Evolutionary conservation across 23 tunicate species (phyloP).

Genomic region (Trididemnum nubilum): DNA sequence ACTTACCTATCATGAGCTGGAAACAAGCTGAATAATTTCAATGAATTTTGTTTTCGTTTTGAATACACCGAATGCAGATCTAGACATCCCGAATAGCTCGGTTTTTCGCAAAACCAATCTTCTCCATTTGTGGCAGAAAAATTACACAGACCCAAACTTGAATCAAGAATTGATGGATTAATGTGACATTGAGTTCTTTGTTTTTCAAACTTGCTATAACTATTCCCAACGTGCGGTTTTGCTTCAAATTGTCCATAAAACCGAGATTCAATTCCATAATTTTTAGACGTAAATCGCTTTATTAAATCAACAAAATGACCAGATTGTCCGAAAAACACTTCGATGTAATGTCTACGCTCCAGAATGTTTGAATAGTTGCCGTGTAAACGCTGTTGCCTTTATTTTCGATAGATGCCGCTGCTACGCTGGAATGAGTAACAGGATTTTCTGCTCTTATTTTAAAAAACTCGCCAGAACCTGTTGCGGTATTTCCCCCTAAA

Average conservation of each 20-base stretch:
- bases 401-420: constrained; percentile 5
- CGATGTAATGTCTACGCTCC: constrained; percentile 22
- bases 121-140: not conserved
- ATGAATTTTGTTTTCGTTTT: constrained; percentile 16
- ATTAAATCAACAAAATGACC: constrained; percentile 32
- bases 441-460: constrained; percentile 35
- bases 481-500: not conserved
- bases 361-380: not conserved
- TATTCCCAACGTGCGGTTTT: not conserved
- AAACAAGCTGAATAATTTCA: constrained; percentile 33
- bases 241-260: constrained; percentile 15
- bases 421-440: constrained; percentile 16
- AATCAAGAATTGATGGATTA: not conserved
- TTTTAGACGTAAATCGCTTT: constrained; percentile 17
- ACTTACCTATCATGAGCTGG: constrained; percentile 44
- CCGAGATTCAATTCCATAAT: not conserved
- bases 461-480: constrained; percentile 33
- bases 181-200: constrained; percentile 6
- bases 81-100: not conserved
- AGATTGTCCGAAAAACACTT: constrained; percentile 32
- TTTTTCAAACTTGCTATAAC: not conserved
- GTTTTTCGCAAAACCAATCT: constrained; percentile 35
- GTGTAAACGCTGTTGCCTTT: constrained; percentile 13
- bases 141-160: not conserved
- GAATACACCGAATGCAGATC: constrained; percentile 17